Evolutionary conservation across 1,140 invertebrate species (phyloP).

Genomic region (Atta cephalotes): DNA sequence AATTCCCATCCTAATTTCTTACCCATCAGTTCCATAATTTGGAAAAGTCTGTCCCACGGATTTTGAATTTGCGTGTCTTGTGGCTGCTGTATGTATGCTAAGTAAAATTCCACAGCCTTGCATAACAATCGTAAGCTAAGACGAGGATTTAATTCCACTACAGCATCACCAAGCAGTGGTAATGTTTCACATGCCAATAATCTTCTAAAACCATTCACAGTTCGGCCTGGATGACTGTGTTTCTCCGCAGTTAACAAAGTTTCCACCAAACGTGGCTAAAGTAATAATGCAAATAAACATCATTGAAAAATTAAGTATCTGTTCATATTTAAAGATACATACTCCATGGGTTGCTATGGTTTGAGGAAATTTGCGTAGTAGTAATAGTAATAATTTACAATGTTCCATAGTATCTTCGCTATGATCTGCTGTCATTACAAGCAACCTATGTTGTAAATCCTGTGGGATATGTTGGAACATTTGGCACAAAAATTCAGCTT

Average conservation of each 20-base stretch:
- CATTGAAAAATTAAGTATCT: not conserved
- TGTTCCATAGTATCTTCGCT: constrained; percentile 95
- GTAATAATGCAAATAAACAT: constrained; percentile 55
- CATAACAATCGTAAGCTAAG: constrained; percentile 88
- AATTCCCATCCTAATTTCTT: constrained; percentile 93
- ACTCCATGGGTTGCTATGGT: constrained; percentile 92
- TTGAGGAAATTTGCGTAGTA: constrained; percentile 93
- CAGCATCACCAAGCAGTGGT: constrained; percentile 89
- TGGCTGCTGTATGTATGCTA: constrained; percentile 89
- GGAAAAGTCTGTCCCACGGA: constrained; percentile 93
- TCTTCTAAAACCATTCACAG: constrained; percentile 91
- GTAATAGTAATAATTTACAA: constrained; percentile 92
- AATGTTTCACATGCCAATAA: constrained; percentile 91
- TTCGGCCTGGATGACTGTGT: constrained; percentile 88
- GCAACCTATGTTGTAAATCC: constrained; percentile 91
- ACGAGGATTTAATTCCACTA: constrained; percentile 88
- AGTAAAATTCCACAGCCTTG: constrained; percentile 89
- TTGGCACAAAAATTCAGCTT: constrained; percentile 87
- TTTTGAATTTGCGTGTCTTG: constrained; percentile 89
- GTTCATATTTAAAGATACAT: constrained; percentile 75
- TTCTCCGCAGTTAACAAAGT: constrained; percentile 92
- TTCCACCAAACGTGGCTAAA: constrained; percentile 90
- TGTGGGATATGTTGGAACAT: constrained; percentile 90
- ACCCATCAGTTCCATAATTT: constrained; percentile 91
- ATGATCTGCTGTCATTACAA: constrained; percentile 93